Evolutionary conservation across 1,140 invertebrate species (phyloP).

Genomic region (Laupala kohalensis): DNA sequence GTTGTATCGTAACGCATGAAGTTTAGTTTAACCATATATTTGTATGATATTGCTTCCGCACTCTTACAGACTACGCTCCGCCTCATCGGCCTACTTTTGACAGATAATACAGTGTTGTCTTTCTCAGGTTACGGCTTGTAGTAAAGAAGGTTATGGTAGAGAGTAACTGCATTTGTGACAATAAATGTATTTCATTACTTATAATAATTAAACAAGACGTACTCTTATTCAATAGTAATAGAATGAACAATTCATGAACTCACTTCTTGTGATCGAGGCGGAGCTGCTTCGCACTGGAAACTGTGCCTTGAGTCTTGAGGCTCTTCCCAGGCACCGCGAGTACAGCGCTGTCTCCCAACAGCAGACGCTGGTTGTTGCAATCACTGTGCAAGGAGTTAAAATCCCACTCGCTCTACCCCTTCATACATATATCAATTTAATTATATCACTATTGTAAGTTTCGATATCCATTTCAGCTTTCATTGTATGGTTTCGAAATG

Average conservation of each 20-base stretch:
- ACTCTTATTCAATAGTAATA: no score
- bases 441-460: not conserved
- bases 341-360: conserved; percentile 81
- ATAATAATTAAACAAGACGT: conserved; percentile 2
- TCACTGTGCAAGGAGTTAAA: conserved; percentile 41
- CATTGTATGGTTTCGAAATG: no score
- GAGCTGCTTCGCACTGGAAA: conserved; percentile 72
- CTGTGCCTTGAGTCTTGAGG: conserved; percentile 68
- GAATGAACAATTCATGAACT: conserved; percentile 22
- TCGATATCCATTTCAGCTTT: no score
- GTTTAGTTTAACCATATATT: no score
- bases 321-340: conserved; percentile 73
- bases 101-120: no score
- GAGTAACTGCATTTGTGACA: no score
- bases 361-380: conserved; percentile 78
- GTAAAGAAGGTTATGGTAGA: no score
- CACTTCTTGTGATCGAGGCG: conserved; percentile 75
- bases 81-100: no score
- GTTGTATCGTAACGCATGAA: no score
- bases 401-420: not conserved
- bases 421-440: not conserved
- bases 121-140: no score
- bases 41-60: no score
- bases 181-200: not conserved
- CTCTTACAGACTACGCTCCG: no score